Percentiles rank a stretch among this genome's conserved stretches.
phyloP scores from a whole-genome alignment of 2,113 vertebrate species.

The Psephotus haematonotus region DNA sequence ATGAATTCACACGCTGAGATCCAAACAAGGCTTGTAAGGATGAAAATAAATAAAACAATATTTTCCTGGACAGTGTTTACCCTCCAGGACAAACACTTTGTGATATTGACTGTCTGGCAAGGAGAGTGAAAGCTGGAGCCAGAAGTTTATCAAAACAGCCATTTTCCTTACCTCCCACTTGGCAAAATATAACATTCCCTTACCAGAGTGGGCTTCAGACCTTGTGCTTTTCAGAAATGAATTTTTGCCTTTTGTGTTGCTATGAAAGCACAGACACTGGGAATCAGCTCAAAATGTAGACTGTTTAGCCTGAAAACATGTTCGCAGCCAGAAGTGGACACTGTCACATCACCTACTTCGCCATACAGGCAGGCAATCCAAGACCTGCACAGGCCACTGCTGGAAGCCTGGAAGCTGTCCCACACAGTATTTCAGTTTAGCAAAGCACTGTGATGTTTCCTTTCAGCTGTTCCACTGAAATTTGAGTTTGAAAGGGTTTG shows the following conservation, averaged over 20 bases:
- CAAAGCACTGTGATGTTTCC: background rate
- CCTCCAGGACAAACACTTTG: background rate
- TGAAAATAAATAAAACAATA: background rate
- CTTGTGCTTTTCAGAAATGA: background rate
- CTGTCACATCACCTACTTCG: background rate
- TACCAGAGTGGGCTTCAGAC: background rate
- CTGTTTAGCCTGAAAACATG: background rate
- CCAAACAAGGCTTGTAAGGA: background rate
- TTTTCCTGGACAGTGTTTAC: background rate
- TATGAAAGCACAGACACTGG: background rate
- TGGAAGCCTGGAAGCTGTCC: background rate
- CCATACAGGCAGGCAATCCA: background rate
- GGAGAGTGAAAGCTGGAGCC: background rate
- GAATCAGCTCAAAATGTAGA: background rate
- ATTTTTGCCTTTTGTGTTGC: background rate
- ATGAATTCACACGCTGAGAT: background rate
- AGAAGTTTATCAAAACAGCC: background rate
- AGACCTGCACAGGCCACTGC: background rate
- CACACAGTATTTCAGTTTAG: background rate
- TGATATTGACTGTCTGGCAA: background rate
- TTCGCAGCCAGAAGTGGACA: background rate
- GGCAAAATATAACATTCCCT: background rate
- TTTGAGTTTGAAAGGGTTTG: background rate
- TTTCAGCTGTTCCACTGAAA: background rate
- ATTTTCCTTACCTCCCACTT: background rate